Conservation (phyloP, 2,888 invertebrate genomes). For the Andricus quercusramuli region DNA sequence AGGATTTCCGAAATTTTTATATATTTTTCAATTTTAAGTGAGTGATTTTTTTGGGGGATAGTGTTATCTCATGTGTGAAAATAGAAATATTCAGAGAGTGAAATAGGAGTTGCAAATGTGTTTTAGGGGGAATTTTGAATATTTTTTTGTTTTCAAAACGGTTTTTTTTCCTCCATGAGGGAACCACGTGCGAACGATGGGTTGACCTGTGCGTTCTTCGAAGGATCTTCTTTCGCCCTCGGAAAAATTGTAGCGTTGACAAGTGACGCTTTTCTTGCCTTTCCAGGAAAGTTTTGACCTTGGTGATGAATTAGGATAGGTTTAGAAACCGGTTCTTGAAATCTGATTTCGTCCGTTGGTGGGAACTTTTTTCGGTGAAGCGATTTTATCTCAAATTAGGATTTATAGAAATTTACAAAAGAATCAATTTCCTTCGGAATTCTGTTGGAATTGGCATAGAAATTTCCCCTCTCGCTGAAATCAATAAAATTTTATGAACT, state of each 20-base stretch:
- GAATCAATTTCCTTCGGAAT: neutral
- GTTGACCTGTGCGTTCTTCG: conserved; percentile 10
- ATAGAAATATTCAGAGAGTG: neutral
- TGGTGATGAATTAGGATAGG: neutral
- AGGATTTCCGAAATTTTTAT: neutral
- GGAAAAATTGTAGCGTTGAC: conserved; percentile 8
- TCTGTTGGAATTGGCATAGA: neutral
- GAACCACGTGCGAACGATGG: conserved; percentile 25
- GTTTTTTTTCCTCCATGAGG: neutral
- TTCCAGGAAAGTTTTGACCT: neutral
- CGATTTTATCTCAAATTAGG: neutral
- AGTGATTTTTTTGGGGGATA: conserved; percentile 2
- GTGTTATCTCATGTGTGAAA: neutral
- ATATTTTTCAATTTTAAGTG: neutral
- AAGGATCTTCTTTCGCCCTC: neutral
- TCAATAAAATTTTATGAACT: too few species aligned
- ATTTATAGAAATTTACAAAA: neutral
- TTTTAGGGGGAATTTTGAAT: neutral
- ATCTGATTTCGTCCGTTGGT: neutral
- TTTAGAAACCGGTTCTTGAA: neutral
- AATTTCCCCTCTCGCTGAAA: neutral
- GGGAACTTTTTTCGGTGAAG: neutral
- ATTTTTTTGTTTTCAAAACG: neutral
- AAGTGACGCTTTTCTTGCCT: conserved; percentile 33
- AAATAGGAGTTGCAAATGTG: neutral